Conservation (phyloP, 2,888 invertebrate species). For the Eupsilia transversa region DNA sequence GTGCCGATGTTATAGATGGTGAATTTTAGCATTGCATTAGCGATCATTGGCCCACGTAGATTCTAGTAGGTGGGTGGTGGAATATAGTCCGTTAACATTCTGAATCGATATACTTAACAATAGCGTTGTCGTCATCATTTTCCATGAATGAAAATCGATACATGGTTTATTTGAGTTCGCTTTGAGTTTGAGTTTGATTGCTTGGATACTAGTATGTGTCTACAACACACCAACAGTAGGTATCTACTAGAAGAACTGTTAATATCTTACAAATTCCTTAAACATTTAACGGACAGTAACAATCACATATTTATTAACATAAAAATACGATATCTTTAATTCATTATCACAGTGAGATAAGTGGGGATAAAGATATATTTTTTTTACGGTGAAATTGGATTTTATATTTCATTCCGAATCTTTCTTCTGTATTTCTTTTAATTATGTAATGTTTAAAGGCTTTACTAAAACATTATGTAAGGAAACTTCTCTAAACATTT, state of each 20-base stretch:
- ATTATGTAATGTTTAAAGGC: background rate
- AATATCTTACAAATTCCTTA: background rate
- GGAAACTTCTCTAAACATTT: background rate
- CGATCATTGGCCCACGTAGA: background rate
- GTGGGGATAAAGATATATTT: slow-evolving; percentile 20
- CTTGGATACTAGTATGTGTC: background rate
- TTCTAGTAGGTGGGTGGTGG: background rate
- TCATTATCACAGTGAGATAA: slow-evolving; percentile 51
- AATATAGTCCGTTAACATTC: background rate
- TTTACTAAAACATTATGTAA: background rate
- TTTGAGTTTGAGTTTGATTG: too few relatives aligned
- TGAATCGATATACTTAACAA: background rate
- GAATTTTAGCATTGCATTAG: too few relatives aligned
- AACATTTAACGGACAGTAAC: background rate
- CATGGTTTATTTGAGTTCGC: too few relatives aligned
- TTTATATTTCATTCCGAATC: background rate
- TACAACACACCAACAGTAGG: background rate
- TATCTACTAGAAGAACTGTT: background rate
- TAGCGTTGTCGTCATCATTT: background rate
- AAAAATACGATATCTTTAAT: background rate
- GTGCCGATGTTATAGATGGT: too few relatives aligned
- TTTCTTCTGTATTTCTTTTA: background rate
- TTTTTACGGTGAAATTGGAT: background rate
- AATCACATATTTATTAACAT: background rate
- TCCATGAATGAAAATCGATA: background rate